Conservation (phyloP, 1,140 invertebrate species). For the Nylanderia fulva region DNA sequence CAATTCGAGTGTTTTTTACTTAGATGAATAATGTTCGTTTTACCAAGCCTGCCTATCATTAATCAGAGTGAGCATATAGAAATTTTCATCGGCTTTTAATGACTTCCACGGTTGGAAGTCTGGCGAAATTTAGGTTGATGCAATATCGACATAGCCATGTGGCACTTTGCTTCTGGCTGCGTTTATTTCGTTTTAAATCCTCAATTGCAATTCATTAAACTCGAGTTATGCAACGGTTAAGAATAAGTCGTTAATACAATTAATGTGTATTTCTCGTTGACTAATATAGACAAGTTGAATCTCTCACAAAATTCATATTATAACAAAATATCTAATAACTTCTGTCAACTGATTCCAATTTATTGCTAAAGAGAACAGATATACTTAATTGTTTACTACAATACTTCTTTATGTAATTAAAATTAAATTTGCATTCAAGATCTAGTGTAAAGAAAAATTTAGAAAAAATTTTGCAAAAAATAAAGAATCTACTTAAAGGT, state of each 20-base stretch:
- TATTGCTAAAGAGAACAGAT: not conserved
- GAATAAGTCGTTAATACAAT: conserved; percentile 60
- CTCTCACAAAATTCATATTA: not conserved
- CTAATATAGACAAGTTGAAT: not conserved
- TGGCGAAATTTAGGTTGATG: conserved; percentile 33
- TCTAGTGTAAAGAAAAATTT: not conserved
- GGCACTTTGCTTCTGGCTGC: conserved; percentile 19
- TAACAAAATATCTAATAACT: too few relatives aligned
- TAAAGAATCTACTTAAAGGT: not conserved
- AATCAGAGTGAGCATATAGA: conserved; percentile 60
- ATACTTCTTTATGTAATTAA: too few relatives aligned
- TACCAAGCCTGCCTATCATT: conserved; percentile 35
- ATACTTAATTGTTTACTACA: not conserved
- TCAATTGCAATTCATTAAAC: conserved; percentile 38
- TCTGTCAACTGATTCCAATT: not conserved
- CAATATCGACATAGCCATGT: conserved; percentile 11
- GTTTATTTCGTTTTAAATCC: conserved; percentile 58
- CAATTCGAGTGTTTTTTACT: not conserved
- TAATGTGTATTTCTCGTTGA: conserved; percentile 43
- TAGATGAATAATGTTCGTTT: conserved; percentile 10
- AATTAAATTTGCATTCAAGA: not conserved
- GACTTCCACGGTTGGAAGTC: conserved; percentile 23
- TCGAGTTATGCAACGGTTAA: conserved; percentile 56
- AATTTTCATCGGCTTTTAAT: conserved; percentile 59
- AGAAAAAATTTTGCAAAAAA: not conserved